Conservation (phyloP, 2,113 vertebrate genomes). For the Eolophus roseicapilla region DNA sequence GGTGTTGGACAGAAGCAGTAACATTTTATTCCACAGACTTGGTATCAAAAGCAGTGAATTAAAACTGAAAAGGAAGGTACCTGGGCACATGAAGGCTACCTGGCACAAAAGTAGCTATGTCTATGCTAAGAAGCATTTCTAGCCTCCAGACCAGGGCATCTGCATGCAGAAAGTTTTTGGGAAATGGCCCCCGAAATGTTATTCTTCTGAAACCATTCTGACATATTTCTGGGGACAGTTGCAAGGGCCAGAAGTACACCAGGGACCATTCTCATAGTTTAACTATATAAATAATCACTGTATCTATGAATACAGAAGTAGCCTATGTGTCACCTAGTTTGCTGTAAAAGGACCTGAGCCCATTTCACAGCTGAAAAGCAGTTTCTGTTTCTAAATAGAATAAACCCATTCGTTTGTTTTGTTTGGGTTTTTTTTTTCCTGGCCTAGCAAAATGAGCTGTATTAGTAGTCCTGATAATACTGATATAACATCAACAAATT, state of each 20-base stretch:
- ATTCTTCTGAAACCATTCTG: background rate
- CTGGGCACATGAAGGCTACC: background rate
- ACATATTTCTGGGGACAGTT: background rate
- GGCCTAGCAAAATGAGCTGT: background rate
- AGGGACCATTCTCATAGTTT: background rate
- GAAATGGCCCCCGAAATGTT: background rate
- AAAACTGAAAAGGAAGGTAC: background rate
- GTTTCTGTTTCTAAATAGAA: background rate
- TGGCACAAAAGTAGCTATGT: background rate
- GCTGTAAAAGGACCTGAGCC: background rate
- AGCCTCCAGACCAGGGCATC: background rate
- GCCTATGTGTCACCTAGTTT: background rate
- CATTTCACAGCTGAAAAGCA: background rate
- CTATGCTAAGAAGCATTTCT: background rate
- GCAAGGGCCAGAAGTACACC: background rate
- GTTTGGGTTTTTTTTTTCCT: background rate
- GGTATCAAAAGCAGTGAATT: background rate
- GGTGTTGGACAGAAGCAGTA: background rate
- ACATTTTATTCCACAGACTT: background rate
- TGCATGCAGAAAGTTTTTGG: background rate
- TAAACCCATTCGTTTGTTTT: background rate
- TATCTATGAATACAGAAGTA: background rate
- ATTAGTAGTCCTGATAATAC: background rate
- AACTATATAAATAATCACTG: background rate
- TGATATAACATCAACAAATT: background rate